Conservation (phyloP, 2,888 invertebrate genomes). For the Gastracanthus pulcherrimus region DNA sequence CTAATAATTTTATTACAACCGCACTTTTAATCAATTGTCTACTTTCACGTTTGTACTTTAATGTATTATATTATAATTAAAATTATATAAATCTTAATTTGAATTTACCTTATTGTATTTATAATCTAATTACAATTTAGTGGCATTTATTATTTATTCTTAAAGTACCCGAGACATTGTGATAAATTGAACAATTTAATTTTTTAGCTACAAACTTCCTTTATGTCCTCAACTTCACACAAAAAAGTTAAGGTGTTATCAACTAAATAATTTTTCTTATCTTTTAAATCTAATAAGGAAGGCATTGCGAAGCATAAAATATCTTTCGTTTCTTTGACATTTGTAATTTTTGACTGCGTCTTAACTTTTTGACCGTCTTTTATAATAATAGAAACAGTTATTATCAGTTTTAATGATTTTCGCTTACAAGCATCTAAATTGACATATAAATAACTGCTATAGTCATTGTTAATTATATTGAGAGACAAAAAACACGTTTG, state of each 20-base stretch:
- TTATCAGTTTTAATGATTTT: conserved; percentile 1
- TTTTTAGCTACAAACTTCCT: neutral
- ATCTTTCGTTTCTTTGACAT: neutral
- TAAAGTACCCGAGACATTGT: too few relatives aligned
- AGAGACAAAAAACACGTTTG: conserved; percentile 12
- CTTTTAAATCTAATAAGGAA: neutral
- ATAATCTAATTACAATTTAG: too few relatives aligned
- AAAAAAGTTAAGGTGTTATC: conserved; percentile 14
- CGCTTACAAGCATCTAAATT: neutral
- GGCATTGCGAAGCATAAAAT: neutral
- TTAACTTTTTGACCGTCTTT: neutral
- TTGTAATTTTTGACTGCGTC: neutral
- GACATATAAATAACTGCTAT: neutral
- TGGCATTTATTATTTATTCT: too few relatives aligned
- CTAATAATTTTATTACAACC: too few relatives aligned
- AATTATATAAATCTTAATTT: too few relatives aligned
- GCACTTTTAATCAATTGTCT: too few relatives aligned
- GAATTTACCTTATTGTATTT: too few relatives aligned
- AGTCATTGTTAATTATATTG: neutral
- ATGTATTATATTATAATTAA: too few relatives aligned
- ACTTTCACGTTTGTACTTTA: too few relatives aligned
- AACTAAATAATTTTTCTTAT: neutral
- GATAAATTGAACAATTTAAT: neutral
- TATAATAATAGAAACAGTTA: neutral
- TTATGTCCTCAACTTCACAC: neutral